Base-by-base conservation (phyloP, 2,113 vertebrate species). In the Hippocampus comes region DNA sequence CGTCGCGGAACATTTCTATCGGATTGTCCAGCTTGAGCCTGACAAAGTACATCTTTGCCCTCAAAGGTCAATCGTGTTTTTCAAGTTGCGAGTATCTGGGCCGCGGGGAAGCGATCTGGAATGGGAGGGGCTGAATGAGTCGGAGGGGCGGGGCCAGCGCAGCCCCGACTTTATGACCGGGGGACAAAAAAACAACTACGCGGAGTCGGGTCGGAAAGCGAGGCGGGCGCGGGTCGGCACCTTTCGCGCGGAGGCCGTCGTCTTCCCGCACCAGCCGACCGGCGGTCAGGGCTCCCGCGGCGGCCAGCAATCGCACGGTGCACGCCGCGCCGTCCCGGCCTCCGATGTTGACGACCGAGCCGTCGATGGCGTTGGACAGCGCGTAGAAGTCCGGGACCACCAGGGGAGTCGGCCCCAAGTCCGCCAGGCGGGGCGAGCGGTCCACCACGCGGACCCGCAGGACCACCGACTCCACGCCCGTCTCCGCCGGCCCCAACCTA, bases 401-500 rank as follows among this genome's bases (percentile, higher is more conserved):
- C 43, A 95, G 78, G 15, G 88, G 87, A 27, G 72, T 53, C 48
- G 67, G 71, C 20, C 91, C 92, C 78, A 91, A 63, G 27, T 84
- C 67, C 78, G 89, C 80, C 72, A 92, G 60, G 23, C 78, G 73
- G 6, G 72, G 73, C 18, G 70, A 17, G 6, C 63, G 0, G 86
- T 90, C 92, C 66, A 88, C 70, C 68, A 92, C 85, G 73, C 63
- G 63, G 71, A 92, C 41, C 1, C 41, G 81, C 82, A 93, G 69
- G 2, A 91, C 5, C 78, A 93, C 77, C 1, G 57, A 88, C 87
- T 94, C 91, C 86, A 82, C 68, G 59, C 76, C 66, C 1, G 93
- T 93, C 61, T 94, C 84, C 0, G 84, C 89, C 60, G 91, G 86
- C 55, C 89, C 88, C 90, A 95, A 95, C 82, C 94, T 95, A 51